Conservation (phyloP, 2,113 vertebrate species). For the Psilopogon haemacephalus region DNA sequence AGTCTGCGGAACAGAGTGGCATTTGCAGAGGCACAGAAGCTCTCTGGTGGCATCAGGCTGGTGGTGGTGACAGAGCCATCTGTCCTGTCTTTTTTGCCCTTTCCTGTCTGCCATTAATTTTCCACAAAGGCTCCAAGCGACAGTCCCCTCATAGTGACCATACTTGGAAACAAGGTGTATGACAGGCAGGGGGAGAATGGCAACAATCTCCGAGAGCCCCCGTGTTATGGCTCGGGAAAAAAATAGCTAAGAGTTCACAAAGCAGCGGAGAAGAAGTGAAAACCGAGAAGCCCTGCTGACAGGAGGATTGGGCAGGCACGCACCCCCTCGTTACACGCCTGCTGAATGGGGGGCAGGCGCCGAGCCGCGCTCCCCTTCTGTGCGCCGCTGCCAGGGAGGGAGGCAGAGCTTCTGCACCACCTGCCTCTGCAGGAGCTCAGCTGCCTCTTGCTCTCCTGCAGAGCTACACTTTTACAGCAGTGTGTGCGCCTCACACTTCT, state of each 20-base stretch:
- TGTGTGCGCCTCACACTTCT: fast-evolving
- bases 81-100: constrained; percentile 90
- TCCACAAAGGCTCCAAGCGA: constrained; percentile 84
- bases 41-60: constrained; percentile 68
- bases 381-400: not conserved
- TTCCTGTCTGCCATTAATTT: constrained; percentile 92
- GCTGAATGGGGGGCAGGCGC: not conserved
- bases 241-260: constrained; percentile 48
- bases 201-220: constrained; percentile 43
- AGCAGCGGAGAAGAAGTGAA: constrained; percentile 22
- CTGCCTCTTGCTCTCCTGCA: constrained; percentile 22
- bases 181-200: constrained; percentile 68
- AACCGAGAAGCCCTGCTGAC: constrained; percentile 40
- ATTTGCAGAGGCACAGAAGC: constrained; percentile 70
- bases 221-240: not conserved
- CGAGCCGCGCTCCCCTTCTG: not conserved
- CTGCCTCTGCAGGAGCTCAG: constrained; percentile 36
- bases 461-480: not conserved
- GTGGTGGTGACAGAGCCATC: constrained; percentile 89
- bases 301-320: not conserved
- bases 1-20: constrained; percentile 64
- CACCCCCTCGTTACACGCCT: constrained; percentile 5
- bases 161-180: constrained; percentile 86
- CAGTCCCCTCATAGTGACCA: constrained; percentile 89
- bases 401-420: constrained; percentile 37